A percentile compares a stretch with the other conserved stretches of the same genome.
These are phyloP conservation scores for Spilogale gracilis DNA, from an alignment of 2,113 vertebrate species.

Conservation along the genomic window DNA sequence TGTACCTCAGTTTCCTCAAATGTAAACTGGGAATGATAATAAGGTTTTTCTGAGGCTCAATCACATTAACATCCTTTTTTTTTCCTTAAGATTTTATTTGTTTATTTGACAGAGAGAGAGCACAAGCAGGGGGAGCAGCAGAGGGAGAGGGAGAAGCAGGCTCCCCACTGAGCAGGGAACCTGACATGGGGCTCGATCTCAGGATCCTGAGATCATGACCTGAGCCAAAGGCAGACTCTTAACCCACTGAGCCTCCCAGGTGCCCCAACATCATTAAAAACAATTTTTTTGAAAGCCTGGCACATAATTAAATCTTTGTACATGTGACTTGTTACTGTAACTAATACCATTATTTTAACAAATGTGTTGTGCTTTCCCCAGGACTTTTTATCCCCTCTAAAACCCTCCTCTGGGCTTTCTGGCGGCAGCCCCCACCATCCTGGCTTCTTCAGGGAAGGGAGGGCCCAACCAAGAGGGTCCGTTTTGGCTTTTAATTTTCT, in stretches of 20 bases:
- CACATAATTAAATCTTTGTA: background rate
- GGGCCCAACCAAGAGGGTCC: background rate
- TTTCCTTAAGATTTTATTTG: no score
- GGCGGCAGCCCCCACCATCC: background rate
- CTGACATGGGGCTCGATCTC: no score
- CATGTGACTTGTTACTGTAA: background rate
- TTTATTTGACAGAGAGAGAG: no score
- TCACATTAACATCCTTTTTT: background rate
- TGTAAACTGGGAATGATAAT: background rate
- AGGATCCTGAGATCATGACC: no score
- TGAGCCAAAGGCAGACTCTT: no score
- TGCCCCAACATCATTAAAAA: background rate
- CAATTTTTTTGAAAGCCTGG: background rate
- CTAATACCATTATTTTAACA: background rate
- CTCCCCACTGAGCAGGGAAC: no score
- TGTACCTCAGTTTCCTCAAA: background rate
- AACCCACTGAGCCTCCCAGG: no score
- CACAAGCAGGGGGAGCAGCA: no score
- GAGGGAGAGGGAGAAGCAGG: no score
- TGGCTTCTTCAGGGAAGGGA: background rate
- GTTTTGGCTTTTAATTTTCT: background rate
- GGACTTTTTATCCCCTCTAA: background rate
- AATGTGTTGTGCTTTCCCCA: background rate
- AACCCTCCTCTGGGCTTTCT: background rate
- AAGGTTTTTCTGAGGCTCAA: background rate